These are phyloP conservation scores for Etheostoma perlongum DNA, from an alignment of 2,797 vertebrate species.

Conservation along the genomic window DNA sequence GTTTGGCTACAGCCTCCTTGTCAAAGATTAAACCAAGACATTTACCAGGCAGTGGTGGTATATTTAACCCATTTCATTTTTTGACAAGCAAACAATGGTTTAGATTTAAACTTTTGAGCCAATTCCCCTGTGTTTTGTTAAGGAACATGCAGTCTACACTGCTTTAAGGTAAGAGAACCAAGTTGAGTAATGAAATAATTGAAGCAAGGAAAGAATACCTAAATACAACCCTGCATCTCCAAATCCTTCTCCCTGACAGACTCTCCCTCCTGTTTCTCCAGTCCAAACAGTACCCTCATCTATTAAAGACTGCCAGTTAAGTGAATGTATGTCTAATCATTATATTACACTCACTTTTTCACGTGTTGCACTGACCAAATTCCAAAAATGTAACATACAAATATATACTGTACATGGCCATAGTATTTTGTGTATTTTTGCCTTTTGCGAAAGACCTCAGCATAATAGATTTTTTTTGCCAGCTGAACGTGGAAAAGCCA, in stretches of 20 bases:
- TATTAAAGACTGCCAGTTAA: too few relatives aligned
- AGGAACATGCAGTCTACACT: neutral
- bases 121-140: neutral
- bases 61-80: neutral
- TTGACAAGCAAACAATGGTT: neutral
- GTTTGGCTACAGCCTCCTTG: neutral
- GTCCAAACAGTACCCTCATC: too few relatives aligned
- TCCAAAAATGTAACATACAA: too few relatives aligned
- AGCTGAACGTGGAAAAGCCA: constrained; percentile 10
- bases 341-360: too few relatives aligned
- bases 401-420: neutral
- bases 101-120: neutral
- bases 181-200: neutral
- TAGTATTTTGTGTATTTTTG: neutral
- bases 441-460: neutral
- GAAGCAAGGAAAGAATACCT: neutral
- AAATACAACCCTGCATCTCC: neutral
- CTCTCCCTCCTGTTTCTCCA: neutral
- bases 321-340: too few relatives aligned
- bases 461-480: constrained; percentile 12
- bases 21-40: neutral
- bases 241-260: neutral
- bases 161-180: neutral
- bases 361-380: too few relatives aligned
- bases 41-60: neutral